Evolutionary conservation across 2,888 invertebrate genomes (phyloP).

Genomic region (Stenodera caucasica): DNA sequence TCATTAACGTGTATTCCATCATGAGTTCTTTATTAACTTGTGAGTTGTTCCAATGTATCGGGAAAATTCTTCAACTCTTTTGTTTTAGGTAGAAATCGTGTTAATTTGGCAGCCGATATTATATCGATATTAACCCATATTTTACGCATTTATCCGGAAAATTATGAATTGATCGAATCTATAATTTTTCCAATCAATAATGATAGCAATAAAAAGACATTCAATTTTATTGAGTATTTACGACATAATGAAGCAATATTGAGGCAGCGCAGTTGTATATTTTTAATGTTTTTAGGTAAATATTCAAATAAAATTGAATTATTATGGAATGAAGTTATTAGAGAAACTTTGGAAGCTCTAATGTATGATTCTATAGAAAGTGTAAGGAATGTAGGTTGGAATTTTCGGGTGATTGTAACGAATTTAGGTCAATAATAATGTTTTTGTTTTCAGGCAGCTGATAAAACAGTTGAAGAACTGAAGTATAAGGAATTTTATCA

Average conservation of each 20-base stretch:
- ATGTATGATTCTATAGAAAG: conserved; percentile 65
- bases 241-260: conserved; percentile 62
- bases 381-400: conserved; percentile 60
- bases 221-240: conserved; percentile 59
- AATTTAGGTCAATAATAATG: conserved; percentile 13
- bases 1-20: conserved; percentile 58
- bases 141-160: conserved; percentile 73
- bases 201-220: conserved; percentile 30
- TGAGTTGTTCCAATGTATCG: too few relatives aligned
- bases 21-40: conserved; percentile 56
- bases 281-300: conserved; percentile 70
- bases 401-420: conserved; percentile 13
- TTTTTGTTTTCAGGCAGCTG: conserved; percentile 40
- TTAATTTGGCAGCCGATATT: conserved; percentile 69
- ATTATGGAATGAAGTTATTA: conserved; percentile 65
- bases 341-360: conserved; percentile 64
- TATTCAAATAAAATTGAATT: conserved; percentile 67
- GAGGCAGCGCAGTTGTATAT: conserved; percentile 67
- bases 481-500: conserved; percentile 42
- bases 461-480: conserved; percentile 40
- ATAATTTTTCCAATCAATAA: conserved; percentile 61
- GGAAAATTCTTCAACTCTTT: too few relatives aligned
- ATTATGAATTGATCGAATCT: conserved; percentile 74
- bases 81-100: conserved; percentile 59
- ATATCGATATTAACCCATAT: conserved; percentile 75